A percentile compares a stretch with the other conserved stretches of the same genome.
Evolutionary conservation across 2,113 vertebrate genomes (phyloP).

Genomic region (Ginglymostoma cirratum): DNA sequence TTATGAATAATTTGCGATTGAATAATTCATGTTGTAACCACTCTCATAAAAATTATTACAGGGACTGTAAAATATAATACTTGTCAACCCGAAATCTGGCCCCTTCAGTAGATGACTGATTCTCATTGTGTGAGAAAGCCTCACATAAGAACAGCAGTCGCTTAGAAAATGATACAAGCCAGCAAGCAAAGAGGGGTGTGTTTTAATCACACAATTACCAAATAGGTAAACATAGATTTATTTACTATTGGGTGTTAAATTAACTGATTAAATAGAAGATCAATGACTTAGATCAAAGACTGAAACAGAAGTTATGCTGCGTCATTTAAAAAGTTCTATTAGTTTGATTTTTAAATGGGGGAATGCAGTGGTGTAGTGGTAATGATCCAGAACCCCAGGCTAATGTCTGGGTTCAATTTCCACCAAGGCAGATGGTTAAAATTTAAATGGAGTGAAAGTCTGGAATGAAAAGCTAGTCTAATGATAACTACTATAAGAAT

Average conservation of each 20-base stretch:
- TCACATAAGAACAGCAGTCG: neutral
- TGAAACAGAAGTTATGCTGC: neutral
- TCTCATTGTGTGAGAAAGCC: neutral
- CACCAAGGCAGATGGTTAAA: too few species aligned
- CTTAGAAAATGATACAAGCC: neutral
- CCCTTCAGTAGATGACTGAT: neutral
- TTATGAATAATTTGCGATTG: neutral
- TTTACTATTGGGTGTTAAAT: neutral
- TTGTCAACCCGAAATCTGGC: neutral
- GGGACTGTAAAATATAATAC: neutral
- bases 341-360: too few species aligned
- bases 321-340: neutral
- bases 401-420: too few species aligned
- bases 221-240: neutral
- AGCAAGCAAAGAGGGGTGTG: neutral
- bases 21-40: neutral
- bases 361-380: too few species aligned
- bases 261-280: neutral
- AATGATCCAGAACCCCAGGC: too few species aligned
- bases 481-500: too few species aligned
- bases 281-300: neutral
- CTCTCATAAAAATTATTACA: neutral
- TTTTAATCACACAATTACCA: neutral
- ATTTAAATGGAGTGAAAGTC: too few species aligned
- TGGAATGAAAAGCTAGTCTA: too few species aligned